phyloP scores from a whole-genome alignment of 1,140 invertebrate species.

The Lordiphosa clarofinis region DNA sequence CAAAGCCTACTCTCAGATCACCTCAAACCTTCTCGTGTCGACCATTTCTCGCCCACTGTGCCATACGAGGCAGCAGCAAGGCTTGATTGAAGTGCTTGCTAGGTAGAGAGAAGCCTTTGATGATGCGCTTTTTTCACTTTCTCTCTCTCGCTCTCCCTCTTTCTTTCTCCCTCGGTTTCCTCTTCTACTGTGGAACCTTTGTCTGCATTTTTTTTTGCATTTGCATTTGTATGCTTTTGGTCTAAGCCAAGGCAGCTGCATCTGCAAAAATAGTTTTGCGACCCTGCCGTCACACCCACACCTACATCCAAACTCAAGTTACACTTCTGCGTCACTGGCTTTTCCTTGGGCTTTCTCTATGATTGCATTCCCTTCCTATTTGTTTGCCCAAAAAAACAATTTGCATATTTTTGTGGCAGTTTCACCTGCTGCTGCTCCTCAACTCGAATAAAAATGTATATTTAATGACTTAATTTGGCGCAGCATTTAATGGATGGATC shows the following conservation, averaged over 20 bases:
- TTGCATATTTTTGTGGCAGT: constrained; percentile 52
- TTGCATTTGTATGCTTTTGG: constrained; percentile 71
- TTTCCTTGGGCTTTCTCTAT: constrained; percentile 35
- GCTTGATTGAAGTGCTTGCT: too few relatives aligned
- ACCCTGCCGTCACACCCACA: not conserved
- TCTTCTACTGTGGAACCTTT: constrained; percentile 32
- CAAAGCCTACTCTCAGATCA: too few relatives aligned
- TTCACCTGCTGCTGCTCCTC: constrained; percentile 21
- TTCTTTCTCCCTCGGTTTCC: not conserved
- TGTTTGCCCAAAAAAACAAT: constrained; percentile 24
- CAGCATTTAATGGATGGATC: constrained; percentile 59
- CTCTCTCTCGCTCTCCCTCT: constrained; percentile 11
- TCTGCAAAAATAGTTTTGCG: constrained; percentile 69
- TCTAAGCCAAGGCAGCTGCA: constrained; percentile 37
- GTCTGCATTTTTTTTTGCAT: constrained; percentile 57
- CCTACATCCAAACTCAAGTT: constrained; percentile 28
- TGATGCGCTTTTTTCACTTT: constrained; percentile 29
- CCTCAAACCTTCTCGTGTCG: too few relatives aligned
- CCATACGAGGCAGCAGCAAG: too few relatives aligned
- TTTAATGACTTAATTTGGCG: constrained; percentile 73
- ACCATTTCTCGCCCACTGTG: too few relatives aligned
- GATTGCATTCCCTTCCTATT: constrained; percentile 35
- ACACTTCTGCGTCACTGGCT: constrained; percentile 73
- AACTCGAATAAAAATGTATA: constrained; percentile 36
- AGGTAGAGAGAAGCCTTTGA: too few relatives aligned